Evolutionary conservation across 2,888 invertebrate species (phyloP).

Genomic region (Criorhina ranunculi): DNA sequence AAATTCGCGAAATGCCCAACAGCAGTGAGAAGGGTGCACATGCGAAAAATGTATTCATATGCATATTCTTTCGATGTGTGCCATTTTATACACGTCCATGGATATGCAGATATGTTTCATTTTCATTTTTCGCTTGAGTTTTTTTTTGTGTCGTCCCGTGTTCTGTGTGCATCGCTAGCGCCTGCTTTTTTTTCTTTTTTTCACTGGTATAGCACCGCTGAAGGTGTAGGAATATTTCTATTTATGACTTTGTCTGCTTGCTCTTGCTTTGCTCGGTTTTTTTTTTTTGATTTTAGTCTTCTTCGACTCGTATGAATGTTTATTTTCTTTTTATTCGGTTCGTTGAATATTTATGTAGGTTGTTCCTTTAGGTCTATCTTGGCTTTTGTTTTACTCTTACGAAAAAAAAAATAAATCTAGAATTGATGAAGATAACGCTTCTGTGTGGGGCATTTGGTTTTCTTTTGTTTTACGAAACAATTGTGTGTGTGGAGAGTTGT

Average conservation of each 20-base stretch:
- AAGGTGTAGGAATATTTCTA: slow-evolving; percentile 68
- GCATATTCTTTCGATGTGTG: slow-evolving; percentile 35
- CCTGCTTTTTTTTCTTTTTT: slow-evolving; percentile 33
- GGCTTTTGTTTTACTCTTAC: slow-evolving; percentile 13
- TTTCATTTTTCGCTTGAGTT: slow-evolving; percentile 32
- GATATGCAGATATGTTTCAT: slow-evolving; percentile 31
- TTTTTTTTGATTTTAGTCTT: slow-evolving; percentile 38
- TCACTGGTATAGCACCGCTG: slow-evolving; percentile 50
- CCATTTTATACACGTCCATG: neutral
- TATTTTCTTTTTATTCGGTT: slow-evolving; percentile 45
- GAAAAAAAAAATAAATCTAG: neutral
- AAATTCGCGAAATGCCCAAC: neutral
- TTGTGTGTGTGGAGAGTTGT: neutral
- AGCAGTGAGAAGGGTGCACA: slow-evolving; percentile 37
- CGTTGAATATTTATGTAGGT: slow-evolving; percentile 64
- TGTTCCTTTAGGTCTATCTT: slow-evolving; percentile 38
- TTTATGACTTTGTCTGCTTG: slow-evolving; percentile 45
- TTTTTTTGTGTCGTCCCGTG: slow-evolving; percentile 7
- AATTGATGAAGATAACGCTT: too few relatives aligned
- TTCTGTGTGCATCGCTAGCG: slow-evolving; percentile 39
- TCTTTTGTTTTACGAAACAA: slow-evolving; percentile 15
- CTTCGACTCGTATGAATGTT: slow-evolving; percentile 14
- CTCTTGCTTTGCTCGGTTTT: slow-evolving; percentile 8
- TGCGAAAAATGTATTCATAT: slow-evolving; percentile 28
- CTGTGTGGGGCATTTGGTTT: neutral